phyloP scores from a whole-genome alignment of 2,797 vertebrate genomes.

The Alexandromys oeconomus region DNA sequence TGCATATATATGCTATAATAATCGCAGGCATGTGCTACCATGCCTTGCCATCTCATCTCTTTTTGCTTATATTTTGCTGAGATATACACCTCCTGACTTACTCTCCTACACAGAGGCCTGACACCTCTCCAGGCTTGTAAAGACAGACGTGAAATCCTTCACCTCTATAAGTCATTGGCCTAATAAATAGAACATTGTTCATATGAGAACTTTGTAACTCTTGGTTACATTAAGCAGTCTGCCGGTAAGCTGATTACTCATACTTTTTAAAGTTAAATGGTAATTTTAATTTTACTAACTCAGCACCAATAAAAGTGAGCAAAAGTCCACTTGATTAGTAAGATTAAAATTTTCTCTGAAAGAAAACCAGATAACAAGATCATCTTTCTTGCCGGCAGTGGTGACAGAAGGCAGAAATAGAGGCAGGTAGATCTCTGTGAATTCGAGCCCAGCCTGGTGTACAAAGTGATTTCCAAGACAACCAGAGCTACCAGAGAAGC shows the following conservation, averaged over 20 bases:
- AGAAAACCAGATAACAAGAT: neutral
- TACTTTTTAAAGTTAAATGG: slow-evolving; percentile 1
- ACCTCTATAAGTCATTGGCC: neutral
- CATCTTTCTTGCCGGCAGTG: neutral
- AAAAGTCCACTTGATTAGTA: neutral
- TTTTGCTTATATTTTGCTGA: slow-evolving; percentile 8
- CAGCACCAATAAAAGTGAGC: neutral
- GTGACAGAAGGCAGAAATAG: neutral
- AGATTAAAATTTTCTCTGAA: neutral
- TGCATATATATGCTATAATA: neutral
- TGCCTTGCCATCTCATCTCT: neutral
- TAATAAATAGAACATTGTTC: neutral
- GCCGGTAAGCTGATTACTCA: neutral
- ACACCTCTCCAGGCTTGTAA: neutral
- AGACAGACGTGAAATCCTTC: neutral
- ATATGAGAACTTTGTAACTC: neutral
- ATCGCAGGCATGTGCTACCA: neutral
- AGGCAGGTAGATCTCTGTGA: neutral
- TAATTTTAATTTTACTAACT: slow-evolving; percentile 14
- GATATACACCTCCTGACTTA: neutral
- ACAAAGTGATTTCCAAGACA: neutral
- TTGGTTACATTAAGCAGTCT: neutral
- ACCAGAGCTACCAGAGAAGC: neutral
- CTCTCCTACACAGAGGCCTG: neutral
- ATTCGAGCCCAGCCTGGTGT: neutral